Percentiles rank a stretch among this genome's conserved stretches.
phyloP scores from a whole-genome alignment of 2,797 vertebrate genomes.

The Hozukius guyotensis region DNA sequence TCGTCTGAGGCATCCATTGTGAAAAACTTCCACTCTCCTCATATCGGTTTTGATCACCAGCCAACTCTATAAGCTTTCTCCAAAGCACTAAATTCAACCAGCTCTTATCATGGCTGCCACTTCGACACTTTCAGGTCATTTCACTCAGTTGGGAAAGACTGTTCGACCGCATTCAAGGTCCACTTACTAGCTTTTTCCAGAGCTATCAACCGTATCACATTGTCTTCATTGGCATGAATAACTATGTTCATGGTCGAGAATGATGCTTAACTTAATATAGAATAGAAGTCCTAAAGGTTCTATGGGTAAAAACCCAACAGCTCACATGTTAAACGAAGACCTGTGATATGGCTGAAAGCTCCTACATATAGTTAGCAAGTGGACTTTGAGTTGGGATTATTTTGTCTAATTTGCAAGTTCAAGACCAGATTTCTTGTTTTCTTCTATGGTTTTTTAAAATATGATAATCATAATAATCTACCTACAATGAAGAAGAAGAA shows the following conservation, averaged over 20 bases:
- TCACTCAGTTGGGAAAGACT: too few species aligned
- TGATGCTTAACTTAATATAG: not conserved
- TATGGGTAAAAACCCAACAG: not conserved
- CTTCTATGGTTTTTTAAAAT: not conserved
- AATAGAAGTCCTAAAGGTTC: not conserved
- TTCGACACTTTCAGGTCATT: too few species aligned
- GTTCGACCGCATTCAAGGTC: too few species aligned
- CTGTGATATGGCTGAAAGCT: not conserved
- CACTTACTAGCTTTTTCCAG: not conserved
- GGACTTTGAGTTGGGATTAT: not conserved
- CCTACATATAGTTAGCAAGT: not conserved
- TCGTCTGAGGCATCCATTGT: too few species aligned
- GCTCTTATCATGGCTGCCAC: too few species aligned
- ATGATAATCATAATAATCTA: not conserved
- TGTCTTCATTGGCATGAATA: not conserved
- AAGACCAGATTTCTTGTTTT: not conserved
- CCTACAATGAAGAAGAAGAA: not conserved
- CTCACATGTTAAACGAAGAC: not conserved
- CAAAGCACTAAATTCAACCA: too few species aligned
- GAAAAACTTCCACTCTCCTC: too few species aligned
- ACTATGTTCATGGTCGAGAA: not conserved
- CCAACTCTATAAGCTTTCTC: too few species aligned
- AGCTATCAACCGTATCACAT: not conserved
- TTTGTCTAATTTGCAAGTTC: not conserved
- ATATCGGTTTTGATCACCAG: too few species aligned